Percentiles rank a stretch among this genome's conserved stretches.
Evolutionary conservation across 2,888 invertebrate species (phyloP).

Genomic region (Pyrrhosoma nymphula): DNA sequence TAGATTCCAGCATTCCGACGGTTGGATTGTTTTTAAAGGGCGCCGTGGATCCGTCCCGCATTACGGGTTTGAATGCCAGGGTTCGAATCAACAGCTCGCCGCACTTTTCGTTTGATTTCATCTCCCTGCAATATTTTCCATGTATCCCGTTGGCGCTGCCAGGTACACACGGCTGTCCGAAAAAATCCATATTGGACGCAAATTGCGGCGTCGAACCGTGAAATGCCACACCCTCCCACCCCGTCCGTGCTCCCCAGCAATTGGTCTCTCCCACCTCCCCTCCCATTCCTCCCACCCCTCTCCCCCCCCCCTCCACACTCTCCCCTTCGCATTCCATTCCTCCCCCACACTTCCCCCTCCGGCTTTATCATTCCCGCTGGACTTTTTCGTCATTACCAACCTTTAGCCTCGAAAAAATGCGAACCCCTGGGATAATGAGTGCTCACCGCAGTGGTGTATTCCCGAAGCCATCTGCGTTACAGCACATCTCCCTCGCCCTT

Average conservation of each 20-base stretch:
- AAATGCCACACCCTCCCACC: neutral
- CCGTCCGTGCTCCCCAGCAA: neutral
- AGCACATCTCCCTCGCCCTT: neutral
- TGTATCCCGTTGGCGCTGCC: neutral
- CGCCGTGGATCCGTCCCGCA: neutral
- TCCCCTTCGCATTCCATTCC: neutral
- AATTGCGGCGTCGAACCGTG: conserved; percentile 38
- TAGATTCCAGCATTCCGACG: too few species aligned
- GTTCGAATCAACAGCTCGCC: conserved; percentile 31
- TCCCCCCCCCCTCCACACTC: neutral
- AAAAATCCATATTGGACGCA: conserved; percentile 36
- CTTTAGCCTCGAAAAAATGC: neutral
- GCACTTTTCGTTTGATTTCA: neutral
- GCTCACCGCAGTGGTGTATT: neutral
- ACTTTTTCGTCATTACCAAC: neutral
- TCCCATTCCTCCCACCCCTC: neutral
- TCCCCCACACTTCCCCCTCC: neutral
- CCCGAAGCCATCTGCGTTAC: neutral
- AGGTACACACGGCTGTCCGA: neutral
- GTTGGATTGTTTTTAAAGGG: neutral
- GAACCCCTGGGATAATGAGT: neutral
- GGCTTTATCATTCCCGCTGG: neutral
- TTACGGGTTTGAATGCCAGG: neutral
- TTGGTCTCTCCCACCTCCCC: neutral
- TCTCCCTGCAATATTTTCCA: neutral